These are phyloP conservation scores for Orthonyx spaldingii DNA, from an alignment of 2,113 vertebrate genomes.

Conservation along the genomic window DNA sequence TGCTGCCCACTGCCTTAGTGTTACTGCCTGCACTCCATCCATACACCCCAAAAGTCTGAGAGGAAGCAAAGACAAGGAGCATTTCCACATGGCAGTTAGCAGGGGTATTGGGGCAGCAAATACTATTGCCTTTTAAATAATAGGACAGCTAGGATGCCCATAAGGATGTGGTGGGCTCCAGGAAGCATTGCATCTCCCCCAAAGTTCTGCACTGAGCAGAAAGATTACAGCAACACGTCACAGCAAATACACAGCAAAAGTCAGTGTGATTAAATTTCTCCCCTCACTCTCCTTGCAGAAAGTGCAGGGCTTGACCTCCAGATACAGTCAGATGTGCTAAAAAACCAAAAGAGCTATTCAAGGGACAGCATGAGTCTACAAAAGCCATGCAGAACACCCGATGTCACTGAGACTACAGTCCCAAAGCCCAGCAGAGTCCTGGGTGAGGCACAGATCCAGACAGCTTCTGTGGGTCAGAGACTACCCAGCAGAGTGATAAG, in stretches of 20 bases:
- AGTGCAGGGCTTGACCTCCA: neutral
- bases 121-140: neutral
- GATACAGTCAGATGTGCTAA: neutral
- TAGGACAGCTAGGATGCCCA: neutral
- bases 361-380: neutral
- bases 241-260: no score
- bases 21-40: neutral
- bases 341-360: neutral
- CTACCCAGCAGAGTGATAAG: neutral
- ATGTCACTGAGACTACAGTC: neutral
- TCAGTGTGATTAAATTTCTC: neutral
- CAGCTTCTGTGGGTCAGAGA: neutral
- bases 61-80: neutral
- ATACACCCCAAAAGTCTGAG: neutral
- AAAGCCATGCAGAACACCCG: neutral
- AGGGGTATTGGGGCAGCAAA: neutral
- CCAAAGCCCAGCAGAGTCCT: neutral
- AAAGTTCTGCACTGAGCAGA: neutral
- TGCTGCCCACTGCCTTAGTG: neutral
- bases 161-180: neutral
- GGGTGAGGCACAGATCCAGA: neutral
- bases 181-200: neutral
- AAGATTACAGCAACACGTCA: neutral
- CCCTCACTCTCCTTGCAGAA: neutral
- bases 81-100: neutral